Base-by-base conservation (phyloP, 2,797 vertebrate species). In the Sciurus carolinensis region DNA sequence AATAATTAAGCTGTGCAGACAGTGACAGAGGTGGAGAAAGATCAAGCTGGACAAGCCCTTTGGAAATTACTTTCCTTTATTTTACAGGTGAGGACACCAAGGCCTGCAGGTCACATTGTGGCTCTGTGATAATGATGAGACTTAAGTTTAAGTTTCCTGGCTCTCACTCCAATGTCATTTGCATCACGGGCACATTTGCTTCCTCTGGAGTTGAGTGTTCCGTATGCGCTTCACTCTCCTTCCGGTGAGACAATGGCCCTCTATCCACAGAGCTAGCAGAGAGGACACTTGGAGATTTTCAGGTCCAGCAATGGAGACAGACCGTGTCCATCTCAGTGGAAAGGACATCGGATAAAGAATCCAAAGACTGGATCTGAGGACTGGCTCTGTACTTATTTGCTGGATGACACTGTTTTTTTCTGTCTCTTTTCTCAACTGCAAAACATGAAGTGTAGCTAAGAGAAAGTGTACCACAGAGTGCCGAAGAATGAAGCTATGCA, bases 1-100 rank as follows among this genome's bases (percentile, higher is more conserved):
- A 93, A 86, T 81, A 88, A 92, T 84, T 71, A 91, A 91, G 80
- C 71, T 82, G 9, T 71, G 59, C 44, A 80, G 93, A 90, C 66
- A 84, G 62, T 87, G 85, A 96, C 33, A 26, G 83, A 64, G 33
- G 79, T 17, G 3, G 76, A 87, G 82, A 62, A 81, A 44, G 18
- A 52, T 1, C 8, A 47, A 86, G 62, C 52, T 11, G 42, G 47
- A 91, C 3, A 5, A 83, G 33, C 36, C 89, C 28, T 87, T 80
- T 87, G 39, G 75, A 77, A 90, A 75, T 95, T 17, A 9, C 69
- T 36, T 28, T 77, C 66, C 44, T 86, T 94, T 80, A 26, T 66
- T 87, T 91, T 42, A n/a, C 28, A 85, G 77, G 64, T 92, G 73
- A 94, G 30, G 69, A 82, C 59, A 57, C 67, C 36, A 72, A 62